Evolutionary conservation across 2,113 vertebrate genomes (phyloP), one percentile per base, ranked within the genome.

Genomic region (Heterocephalus glaber): DNA sequence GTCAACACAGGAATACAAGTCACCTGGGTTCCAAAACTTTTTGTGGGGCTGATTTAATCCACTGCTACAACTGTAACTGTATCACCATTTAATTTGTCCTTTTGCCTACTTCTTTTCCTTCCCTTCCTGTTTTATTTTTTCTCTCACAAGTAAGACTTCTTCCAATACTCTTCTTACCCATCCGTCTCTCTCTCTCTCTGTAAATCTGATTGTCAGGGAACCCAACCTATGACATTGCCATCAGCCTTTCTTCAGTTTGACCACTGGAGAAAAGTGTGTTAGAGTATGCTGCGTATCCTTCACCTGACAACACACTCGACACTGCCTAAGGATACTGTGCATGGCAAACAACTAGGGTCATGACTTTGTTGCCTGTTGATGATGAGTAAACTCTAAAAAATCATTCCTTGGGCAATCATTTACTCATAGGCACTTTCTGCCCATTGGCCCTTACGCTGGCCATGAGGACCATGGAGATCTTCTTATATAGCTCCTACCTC

Each of bases 61-160:
- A 9, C 54, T 35, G 7, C 38, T 79, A 3, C 4, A 3, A 26
- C 20, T n/a, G 0, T n/a, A n/a, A n/a, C n/a, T n/a, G n/a, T n/a
- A n/a, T n/a, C 11, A 1, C 58, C 24, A n/a, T n/a, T 65, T 8
- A 47, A 0, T 30, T 60, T 80, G 68, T 74, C 76, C 44, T 38
- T 54, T 7, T 35, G 33, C 90, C 30, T 17, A 33, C 33, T 28
- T 26, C 28, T 56, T 52, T 14, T 20, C n/a, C 54, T 54, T 30
- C 19, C 6, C 30, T 44, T 7, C n/a, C 11, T 17, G n/a, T 0
- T 22, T 68, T 26, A 12, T 16, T 54, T 30, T 19, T 35, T 33
- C 10, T 84, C 35, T 47, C 58, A 19, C 22, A n/a, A 30, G 14
- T 13, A 35, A 82, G 63, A 6, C 49, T 70, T 20, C 38, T 58